Percentiles rank a stretch among this genome's conserved stretches.
These are phyloP conservation scores for Teleiodes luculella DNA, from an alignment of 2,888 invertebrate species.

Conservation along the genomic window DNA sequence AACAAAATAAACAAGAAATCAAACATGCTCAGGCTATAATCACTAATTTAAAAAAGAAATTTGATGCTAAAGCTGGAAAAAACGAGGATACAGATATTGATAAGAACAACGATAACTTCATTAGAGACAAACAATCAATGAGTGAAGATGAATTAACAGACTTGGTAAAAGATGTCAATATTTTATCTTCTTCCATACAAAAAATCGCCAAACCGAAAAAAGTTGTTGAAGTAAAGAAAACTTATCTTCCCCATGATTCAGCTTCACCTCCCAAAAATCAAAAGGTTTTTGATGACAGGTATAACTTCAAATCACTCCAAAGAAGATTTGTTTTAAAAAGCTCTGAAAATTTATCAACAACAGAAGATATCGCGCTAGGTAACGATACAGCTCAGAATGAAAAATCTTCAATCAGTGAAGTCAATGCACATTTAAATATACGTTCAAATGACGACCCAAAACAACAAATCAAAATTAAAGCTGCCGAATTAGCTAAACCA, in stretches of 20 bases:
- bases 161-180: background rate
- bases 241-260: too few relatives aligned
- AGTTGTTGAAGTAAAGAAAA: too few relatives aligned
- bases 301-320: background rate
- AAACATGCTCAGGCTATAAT: background rate
- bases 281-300: background rate
- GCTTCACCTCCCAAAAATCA: too few relatives aligned
- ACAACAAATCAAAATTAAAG: too few relatives aligned
- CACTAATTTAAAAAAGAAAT: background rate
- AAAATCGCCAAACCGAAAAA: background rate
- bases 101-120: background rate
- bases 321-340: background rate
- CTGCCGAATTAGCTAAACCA: background rate
- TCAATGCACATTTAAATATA: background rate
- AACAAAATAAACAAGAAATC: too few relatives aligned
- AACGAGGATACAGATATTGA: background rate
- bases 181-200: background rate
- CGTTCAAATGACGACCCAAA: too few relatives aligned
- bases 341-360: background rate
- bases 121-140: background rate
- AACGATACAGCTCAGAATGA: background rate
- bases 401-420: background rate
- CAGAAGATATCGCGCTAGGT: background rate
- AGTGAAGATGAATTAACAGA: slow-evolving; percentile 2
- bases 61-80: background rate